Conservation (phyloP, 2,888 invertebrate species). For the Steinernema carpocapsae region DNA sequence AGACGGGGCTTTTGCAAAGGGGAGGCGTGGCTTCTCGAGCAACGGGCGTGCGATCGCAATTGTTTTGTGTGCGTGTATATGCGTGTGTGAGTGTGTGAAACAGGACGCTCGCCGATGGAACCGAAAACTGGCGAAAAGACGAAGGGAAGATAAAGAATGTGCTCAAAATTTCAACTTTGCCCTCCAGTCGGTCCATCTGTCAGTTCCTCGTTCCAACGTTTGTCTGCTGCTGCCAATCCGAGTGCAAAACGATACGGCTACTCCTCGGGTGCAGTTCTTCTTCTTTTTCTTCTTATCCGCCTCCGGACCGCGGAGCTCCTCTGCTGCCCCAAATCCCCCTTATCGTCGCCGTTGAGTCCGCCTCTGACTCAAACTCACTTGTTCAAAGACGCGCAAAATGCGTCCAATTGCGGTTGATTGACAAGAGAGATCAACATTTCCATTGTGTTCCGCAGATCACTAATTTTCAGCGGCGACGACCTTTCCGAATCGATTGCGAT, state of each 20-base stretch:
- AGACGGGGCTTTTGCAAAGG: conserved; percentile 14
- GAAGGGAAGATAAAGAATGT: background rate
- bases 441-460: conserved; percentile 27
- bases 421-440: conserved; percentile 35
- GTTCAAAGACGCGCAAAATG: conserved; percentile 29
- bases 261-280: background rate
- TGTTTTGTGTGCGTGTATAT: conserved; percentile 35
- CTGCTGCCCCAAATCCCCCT: conserved; percentile 32
- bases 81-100: conserved; percentile 27
- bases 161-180: conserved; percentile 13
- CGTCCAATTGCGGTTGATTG: conserved; percentile 34
- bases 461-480: background rate
- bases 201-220: conserved; percentile 26
- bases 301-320: background rate
- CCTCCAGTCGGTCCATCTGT: conserved; percentile 17
- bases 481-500: background rate
- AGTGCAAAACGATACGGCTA: background rate
- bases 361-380: conserved; percentile 16
- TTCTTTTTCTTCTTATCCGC: background rate
- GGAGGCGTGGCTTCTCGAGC: conserved; percentile 33
- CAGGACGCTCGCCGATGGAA: conserved; percentile 20
- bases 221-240: background rate
- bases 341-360: conserved; percentile 24
- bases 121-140: conserved; percentile 4
- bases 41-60: conserved; percentile 35